phyloP scores from a whole-genome alignment of 2,113 vertebrate species.

The Cyprinodon variegatus region DNA sequence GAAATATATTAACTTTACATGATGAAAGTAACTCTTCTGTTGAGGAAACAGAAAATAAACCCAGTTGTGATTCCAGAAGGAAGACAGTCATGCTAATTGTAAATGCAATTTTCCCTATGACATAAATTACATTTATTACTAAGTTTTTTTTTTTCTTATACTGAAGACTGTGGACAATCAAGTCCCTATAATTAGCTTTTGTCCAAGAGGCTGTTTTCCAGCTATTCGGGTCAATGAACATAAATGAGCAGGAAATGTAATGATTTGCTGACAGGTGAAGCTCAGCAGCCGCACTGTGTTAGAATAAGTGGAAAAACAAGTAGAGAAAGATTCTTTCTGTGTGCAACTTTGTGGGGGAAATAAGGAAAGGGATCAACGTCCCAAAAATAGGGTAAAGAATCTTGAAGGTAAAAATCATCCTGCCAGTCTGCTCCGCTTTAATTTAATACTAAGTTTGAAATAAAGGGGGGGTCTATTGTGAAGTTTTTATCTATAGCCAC shows the following conservation, averaged over 20 bases:
- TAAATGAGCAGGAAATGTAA: slow-evolving; percentile 37
- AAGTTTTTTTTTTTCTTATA: slow-evolving; percentile 20
- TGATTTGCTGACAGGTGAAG: background rate
- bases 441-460: too few relatives aligned
- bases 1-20: background rate
- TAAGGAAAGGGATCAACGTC: background rate
- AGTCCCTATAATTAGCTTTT: slow-evolving; percentile 30
- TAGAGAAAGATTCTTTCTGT: background rate
- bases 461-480: background rate
- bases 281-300: background rate
- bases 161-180: slow-evolving; percentile 34
- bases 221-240: slow-evolving; percentile 28
- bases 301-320: background rate
- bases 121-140: slow-evolving; percentile 20
- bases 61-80: background rate
- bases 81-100: background rate
- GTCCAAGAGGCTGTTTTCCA: slow-evolving; percentile 14
- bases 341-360: background rate
- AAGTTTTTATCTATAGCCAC: background rate
- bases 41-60: background rate
- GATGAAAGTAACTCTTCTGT: background rate
- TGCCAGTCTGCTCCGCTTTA: too few relatives aligned
- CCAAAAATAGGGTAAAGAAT: background rate
- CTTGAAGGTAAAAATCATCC: background rate
- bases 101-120: slow-evolving; percentile 16